A percentile compares a stretch with the other conserved stretches of the same genome.
These are phyloP conservation scores for Archips xylosteana DNA, from an alignment of 2,888 invertebrate genomes.

Conservation along the genomic window DNA sequence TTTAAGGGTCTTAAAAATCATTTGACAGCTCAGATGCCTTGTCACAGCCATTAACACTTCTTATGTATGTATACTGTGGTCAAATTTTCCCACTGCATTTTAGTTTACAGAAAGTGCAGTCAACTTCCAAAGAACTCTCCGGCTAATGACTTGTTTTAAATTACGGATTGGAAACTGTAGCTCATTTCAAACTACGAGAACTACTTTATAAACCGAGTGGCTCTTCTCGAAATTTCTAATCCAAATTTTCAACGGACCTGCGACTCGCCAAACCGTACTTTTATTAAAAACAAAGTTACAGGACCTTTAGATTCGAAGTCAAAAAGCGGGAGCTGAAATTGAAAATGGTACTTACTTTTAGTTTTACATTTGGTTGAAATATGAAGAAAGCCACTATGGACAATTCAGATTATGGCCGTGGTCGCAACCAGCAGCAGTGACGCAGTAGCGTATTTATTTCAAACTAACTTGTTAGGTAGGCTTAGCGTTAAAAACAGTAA, in stretches of 20 bases:
- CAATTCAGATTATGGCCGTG: too few relatives aligned
- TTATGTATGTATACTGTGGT: not conserved
- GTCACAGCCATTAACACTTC: not conserved
- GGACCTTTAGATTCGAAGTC: not conserved
- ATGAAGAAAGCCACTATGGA: too few relatives aligned
- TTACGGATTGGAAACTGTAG: conserved; percentile 24
- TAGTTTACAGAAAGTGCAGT: conserved; percentile 22
- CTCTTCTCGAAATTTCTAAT: not conserved
- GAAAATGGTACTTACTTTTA: too few relatives aligned
- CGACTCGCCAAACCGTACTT: not conserved
- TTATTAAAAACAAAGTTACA: not conserved
- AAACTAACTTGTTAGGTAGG: too few relatives aligned
- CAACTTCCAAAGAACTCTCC: conserved; percentile 24
- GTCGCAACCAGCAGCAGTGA: too few relatives aligned
- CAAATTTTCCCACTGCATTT: conserved; percentile 1
- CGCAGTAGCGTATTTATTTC: too few relatives aligned
- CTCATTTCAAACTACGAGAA: not conserved
- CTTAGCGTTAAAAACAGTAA: too few relatives aligned
- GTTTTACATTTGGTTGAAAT: too few relatives aligned
- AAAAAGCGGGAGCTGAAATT: not conserved
- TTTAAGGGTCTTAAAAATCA: too few relatives aligned
- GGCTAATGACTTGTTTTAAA: conserved; percentile 39
- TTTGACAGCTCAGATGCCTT: too few relatives aligned
- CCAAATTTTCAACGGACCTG: not conserved
- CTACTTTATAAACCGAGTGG: not conserved